A percentile compares a stretch with the other conserved stretches of the same genome.
Evolutionary conservation across 2,888 invertebrate species (phyloP).

Genomic region (Notodonta dromedarius): DNA sequence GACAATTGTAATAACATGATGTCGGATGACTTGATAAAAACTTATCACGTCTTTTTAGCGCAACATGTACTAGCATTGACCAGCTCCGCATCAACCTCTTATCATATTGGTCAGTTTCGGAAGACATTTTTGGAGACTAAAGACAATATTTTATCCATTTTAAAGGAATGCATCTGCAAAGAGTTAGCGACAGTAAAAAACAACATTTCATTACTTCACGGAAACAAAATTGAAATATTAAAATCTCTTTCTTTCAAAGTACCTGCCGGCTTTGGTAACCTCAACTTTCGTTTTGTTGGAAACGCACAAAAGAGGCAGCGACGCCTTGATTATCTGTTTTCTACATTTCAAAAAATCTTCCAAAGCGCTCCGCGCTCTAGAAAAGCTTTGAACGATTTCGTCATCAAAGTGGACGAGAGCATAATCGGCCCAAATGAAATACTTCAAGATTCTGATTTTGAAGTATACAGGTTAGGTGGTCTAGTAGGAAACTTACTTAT

Average conservation of each 20-base stretch:
- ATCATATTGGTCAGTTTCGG: constrained; percentile 15
- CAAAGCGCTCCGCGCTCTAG: not conserved
- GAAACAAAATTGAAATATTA: constrained; percentile 10
- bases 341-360: constrained; percentile 18
- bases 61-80: constrained; percentile 13
- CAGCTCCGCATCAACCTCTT: constrained; percentile 1
- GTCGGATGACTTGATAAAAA: constrained; percentile 26
- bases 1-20: constrained; percentile 23
- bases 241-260: constrained; percentile 22
- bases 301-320: constrained; percentile 14
- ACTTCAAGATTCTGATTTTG: constrained; percentile 23
- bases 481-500: constrained; percentile 31
- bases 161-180: constrained; percentile 8
- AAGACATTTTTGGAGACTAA: constrained; percentile 17
- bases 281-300: constrained; percentile 18
- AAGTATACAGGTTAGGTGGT: constrained; percentile 27
- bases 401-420: constrained; percentile 21
- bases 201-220: constrained; percentile 1
- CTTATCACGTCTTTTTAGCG: constrained; percentile 27
- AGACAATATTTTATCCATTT: constrained; percentile 12
- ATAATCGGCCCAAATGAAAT: constrained; percentile 22
- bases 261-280: constrained; percentile 26
- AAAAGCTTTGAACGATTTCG: constrained; percentile 7
- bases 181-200: constrained; percentile 15
- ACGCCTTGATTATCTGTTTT: constrained; percentile 20